A percentile compares a stretch with the other conserved stretches of the same genome.
These are phyloP conservation scores for Rhinopithecus roxellana DNA, from an alignment of 2,113 vertebrate species.

Conservation along the genomic window DNA sequence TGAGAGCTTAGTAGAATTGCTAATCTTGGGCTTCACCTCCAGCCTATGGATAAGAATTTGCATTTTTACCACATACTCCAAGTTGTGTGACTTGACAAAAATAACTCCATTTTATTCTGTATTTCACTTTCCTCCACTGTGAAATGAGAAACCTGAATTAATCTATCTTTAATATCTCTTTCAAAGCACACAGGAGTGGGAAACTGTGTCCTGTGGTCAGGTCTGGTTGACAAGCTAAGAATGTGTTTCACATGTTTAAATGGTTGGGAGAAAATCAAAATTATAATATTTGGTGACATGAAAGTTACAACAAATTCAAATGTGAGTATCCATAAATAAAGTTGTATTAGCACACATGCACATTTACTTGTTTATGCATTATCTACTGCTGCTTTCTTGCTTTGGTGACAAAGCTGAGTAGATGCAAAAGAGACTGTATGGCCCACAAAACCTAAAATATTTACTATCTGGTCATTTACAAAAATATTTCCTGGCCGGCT, in stretches of 20 bases:
- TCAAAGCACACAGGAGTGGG: background rate
- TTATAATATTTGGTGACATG: background rate
- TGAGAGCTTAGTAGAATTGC: background rate
- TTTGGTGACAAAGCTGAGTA: background rate
- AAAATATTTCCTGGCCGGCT: background rate
- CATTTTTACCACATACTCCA: background rate
- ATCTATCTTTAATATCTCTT: background rate
- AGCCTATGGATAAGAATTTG: background rate
- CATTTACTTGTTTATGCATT: background rate
- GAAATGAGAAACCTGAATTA: conserved; percentile 3
- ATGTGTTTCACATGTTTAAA: background rate
- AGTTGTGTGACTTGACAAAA: background rate
- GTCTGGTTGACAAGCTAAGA: background rate
- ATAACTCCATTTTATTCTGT: background rate
- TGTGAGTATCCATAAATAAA: background rate
- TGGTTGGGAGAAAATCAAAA: background rate
- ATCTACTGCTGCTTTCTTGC: background rate
- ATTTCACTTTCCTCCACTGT: background rate
- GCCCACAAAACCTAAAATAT: background rate
- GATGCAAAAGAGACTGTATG: background rate
- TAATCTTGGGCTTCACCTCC: background rate
- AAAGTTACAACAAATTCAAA: background rate
- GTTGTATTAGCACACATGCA: background rate
- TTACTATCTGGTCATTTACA: background rate
- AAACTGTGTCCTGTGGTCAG: background rate